These are phyloP conservation scores for Apodemia zela DNA, from an alignment of 2,888 invertebrate species.

Conservation along the genomic window DNA sequence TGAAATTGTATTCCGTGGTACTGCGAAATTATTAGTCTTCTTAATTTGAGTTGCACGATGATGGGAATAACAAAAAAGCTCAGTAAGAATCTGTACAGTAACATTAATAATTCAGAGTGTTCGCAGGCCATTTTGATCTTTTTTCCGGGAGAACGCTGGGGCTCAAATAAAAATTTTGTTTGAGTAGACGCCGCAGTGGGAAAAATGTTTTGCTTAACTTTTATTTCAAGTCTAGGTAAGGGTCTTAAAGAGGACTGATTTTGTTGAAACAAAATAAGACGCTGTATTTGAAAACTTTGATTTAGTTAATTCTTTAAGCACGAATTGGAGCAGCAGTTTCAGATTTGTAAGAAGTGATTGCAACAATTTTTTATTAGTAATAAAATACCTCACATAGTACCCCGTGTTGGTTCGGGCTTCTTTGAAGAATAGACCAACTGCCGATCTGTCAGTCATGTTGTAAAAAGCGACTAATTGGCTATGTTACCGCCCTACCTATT, in stretches of 20 bases:
- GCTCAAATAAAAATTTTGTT: slow-evolving; percentile 40
- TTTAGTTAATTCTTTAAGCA: too few relatives aligned
- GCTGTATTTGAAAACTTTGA: background rate
- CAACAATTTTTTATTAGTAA: too few relatives aligned
- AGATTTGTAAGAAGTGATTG: too few relatives aligned
- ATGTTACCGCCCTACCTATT: too few relatives aligned
- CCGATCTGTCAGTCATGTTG: too few relatives aligned
- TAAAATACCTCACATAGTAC: too few relatives aligned
- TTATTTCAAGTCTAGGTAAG: slow-evolving; percentile 25
- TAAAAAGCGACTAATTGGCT: too few relatives aligned
- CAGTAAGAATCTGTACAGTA: slow-evolving; percentile 38
- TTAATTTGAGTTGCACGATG: slow-evolving; percentile 38
- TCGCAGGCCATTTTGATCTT: slow-evolving; percentile 38
- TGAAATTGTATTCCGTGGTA: slow-evolving; percentile 28
- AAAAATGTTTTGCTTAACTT: slow-evolving; percentile 36
- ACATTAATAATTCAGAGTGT: slow-evolving; percentile 45
- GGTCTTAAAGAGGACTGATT: slow-evolving; percentile 24
- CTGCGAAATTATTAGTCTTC: slow-evolving; percentile 35
- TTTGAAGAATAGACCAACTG: too few relatives aligned
- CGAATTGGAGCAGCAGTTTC: too few relatives aligned
- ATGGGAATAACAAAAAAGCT: slow-evolving; percentile 40
- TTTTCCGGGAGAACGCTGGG: slow-evolving; percentile 34
- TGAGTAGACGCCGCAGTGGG: slow-evolving; percentile 32
- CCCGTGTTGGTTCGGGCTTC: too few relatives aligned
- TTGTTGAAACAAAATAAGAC: background rate